phyloP scores from a whole-genome alignment of 2,888 invertebrate species.

The Caenorhabditis angaria region DNA sequence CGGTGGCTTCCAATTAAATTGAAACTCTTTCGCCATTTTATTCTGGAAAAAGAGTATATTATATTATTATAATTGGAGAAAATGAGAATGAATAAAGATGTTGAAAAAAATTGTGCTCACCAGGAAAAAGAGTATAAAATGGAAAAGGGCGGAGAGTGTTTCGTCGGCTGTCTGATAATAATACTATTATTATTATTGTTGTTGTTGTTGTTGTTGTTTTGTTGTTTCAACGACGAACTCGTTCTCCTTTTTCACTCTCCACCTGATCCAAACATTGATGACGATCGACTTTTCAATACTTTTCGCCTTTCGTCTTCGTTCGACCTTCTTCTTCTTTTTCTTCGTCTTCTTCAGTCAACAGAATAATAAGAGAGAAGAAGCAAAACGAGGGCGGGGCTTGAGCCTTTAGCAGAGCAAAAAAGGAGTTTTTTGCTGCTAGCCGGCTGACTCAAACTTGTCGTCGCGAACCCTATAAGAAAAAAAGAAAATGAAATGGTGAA shows the following conservation, averaged over 20 bases:
- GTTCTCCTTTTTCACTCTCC: conserved; percentile 1
- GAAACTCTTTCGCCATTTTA: conserved; percentile 94
- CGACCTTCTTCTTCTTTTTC: neutral
- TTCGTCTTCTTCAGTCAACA: neutral
- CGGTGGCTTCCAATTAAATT: conserved; percentile 96
- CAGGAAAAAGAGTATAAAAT: too few relatives aligned
- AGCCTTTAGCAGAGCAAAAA: too few relatives aligned
- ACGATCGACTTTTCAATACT: neutral
- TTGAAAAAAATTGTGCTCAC: neutral
- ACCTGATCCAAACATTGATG: conserved; percentile 1
- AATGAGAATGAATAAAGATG: neutral
- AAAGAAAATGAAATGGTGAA: neutral
- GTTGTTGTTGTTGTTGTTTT: too few relatives aligned
- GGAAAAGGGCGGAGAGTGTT: neutral
- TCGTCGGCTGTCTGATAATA: neutral
- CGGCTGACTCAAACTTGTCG: too few relatives aligned
- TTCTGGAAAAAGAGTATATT: neutral
- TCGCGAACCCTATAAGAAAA: neutral
- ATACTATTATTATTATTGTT: neutral
- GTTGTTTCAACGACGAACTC: neutral
- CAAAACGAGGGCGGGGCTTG: too few relatives aligned
- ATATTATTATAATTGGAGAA: too few relatives aligned
- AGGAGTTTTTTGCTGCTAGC: too few relatives aligned
- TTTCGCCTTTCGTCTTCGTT: neutral
- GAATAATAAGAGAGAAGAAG: too few relatives aligned